These are phyloP conservation scores for Datnioides undecimradiatus DNA, from an alignment of 2,113 vertebrate species.

Conservation along the genomic window DNA sequence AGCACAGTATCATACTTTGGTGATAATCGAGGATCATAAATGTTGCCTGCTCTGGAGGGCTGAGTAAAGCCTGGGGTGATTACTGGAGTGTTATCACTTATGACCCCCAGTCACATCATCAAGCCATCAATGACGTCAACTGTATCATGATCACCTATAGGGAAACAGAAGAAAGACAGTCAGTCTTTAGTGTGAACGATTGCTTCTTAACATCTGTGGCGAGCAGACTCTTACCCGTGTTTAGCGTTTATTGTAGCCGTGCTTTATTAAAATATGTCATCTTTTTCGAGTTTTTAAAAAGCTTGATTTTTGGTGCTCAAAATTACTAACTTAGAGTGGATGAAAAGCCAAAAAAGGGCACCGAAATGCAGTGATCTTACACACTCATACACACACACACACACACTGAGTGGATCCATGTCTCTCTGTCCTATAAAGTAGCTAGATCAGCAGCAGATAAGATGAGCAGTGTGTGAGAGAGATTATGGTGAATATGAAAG, in stretches of 20 bases:
- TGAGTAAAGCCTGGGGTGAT: constrained; percentile 47
- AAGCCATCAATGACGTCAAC: constrained; percentile 18
- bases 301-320: not conserved
- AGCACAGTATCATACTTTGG: constrained; percentile 39
- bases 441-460: constrained; percentile 32
- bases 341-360: not conserved
- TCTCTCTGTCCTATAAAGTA: constrained; percentile 9
- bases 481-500: constrained; percentile 24
- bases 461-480: constrained; percentile 16
- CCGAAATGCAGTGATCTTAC: not conserved
- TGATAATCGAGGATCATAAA: constrained; percentile 46
- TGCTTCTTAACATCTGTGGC: too few relatives aligned
- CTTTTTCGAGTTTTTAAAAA: not conserved
- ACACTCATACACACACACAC: not conserved
- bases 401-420: not conserved
- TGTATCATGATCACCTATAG: constrained; percentile 5
- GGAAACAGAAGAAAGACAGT: not conserved
- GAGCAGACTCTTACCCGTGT: too few relatives aligned
- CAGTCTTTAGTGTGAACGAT: not conserved
- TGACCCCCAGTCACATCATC: constrained; percentile 34
- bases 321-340: not conserved
- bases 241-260: too few relatives aligned
- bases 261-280: not conserved
- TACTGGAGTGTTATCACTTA: constrained; percentile 44
- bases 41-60: constrained; percentile 32